Evolutionary conservation across 2,888 invertebrate species (phyloP), one percentile per base, ranked within the genome.

Genomic region (Phengaris arion): DNA sequence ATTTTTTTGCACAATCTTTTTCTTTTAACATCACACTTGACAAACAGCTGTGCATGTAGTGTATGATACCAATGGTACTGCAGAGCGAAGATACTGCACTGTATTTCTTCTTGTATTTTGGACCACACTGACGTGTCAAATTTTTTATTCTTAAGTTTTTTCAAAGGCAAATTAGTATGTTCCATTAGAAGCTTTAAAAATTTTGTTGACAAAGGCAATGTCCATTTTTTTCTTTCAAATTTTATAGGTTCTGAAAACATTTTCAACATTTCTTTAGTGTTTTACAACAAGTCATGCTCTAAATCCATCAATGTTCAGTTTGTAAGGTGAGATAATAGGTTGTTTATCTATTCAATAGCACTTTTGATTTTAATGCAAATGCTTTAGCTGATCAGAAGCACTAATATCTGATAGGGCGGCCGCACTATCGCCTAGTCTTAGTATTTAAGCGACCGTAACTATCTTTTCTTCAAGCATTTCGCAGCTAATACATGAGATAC

Each of bases 41-140:
- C 85, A 85, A 89, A 92, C 45, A 92, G 69, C 81, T 92, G 92
- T 0, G 83, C 83, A 84, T 92, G 90, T 9, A 92, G 84, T 75
- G 78, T 83, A 4, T 75, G 74, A 75, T 86, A 83, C 92, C 92
- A 92, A 83, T 88, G 89, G 13, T 74, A 75, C 79, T 87, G 84
- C 77, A 91, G 81, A 79, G 85, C 80, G 57, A 79, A 57, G 77
- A 85, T 83, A 57, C 84, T 81, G 5, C 86, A 85, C 5, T 85
- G 81, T 81, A 91, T 86, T 74, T 87, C 84, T 4, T 85, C 75
- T 80, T 85, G 84, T 3, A 91, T 72, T 77, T 85, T 84, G 8
- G 83, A 68, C 91, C 91, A 92, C 77, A 90, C 79, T 52, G 82
- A 79, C 79, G 81, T 87, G 12, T 87, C 85, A 80, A 92, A 81